Evolutionary conservation across 2,797 vertebrate species (phyloP), one percentile per base, ranked within the genome.

Genomic region (Micrastur ruficollis): DNA sequence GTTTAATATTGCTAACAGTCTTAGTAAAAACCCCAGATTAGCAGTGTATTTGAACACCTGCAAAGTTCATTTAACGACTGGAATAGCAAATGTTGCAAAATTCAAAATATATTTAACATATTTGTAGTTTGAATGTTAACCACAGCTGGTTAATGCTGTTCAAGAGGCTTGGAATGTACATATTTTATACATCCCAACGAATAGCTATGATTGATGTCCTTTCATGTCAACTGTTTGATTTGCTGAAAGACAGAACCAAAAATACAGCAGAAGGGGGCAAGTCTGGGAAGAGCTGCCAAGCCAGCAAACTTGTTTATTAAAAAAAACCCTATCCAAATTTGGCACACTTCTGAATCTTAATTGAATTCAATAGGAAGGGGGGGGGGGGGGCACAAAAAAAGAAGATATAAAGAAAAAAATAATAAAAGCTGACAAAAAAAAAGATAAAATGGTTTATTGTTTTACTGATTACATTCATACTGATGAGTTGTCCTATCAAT

Each of bases 41-140:
- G 27, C 72, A 95, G 94, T 20, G 86, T 96, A 97, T 98, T 97
- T 98, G 97, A 97, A 98, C 98, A 98, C 97, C 98, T 98, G 98
- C 96, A 98, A 98, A 98, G 95, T 96, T 97, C 93, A 97, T 98
- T 98, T 97, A 97, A 97, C 12, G 78, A 97, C 94, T 95, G 66
- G 96, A 98, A 98, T 96, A 94, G 95, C 86, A 97, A 98, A 97
- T 94, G 89, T 97, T 97, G 87, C 90, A 97, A 94, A 97, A 97
- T 96, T 96, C 93, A 97, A 98, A 97, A 97, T 98, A 97, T 96
- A 96, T 96, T 93, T 96, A 92, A 91, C 95, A 90, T 98, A 97
- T 97, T 96, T 97, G 68, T 95, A 93, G 84, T 87, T 97, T 96
- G 93, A 97, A 97, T 95, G 91, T 94, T 97, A 96, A 97, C 96